A percentile compares a stretch with the other conserved stretches of the same genome.
Evolutionary conservation across 2,113 vertebrate species (phyloP).

Genomic region (Charadrius vociferus): DNA sequence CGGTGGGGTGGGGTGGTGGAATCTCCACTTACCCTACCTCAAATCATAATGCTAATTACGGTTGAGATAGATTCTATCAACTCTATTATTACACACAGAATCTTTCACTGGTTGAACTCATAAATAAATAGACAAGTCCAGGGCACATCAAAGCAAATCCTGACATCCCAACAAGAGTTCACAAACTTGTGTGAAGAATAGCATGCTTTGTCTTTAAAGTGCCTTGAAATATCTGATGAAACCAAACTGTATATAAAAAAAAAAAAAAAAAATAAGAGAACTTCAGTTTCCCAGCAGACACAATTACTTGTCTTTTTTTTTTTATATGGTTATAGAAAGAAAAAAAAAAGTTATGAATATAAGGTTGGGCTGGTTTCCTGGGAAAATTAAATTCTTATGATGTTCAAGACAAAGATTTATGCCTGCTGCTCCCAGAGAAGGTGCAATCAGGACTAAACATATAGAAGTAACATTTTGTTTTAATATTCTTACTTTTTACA

Average conservation of each 20-base stretch:
- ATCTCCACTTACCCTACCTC: neutral
- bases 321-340: neutral
- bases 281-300: neutral
- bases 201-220: neutral
- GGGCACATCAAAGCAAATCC: neutral
- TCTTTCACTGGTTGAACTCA: neutral
- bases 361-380: neutral
- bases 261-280: neutral
- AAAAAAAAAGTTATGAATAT: neutral
- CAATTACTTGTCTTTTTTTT: neutral
- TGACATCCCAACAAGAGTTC: neutral
- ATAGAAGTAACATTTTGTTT: neutral
- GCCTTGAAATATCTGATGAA: neutral
- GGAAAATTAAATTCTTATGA: neutral
- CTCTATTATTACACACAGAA: neutral
- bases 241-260: neutral
- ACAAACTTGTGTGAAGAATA: neutral
- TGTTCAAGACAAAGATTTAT: neutral
- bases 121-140: neutral
- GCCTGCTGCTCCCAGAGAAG: neutral
- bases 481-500: neutral
- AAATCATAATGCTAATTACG: neutral
- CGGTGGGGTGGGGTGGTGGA: too few relatives aligned
- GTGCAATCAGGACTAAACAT: neutral
- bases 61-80: neutral